phyloP scores from a whole-genome alignment of 2,113 vertebrate genomes.

The Raja brachyura region DNA sequence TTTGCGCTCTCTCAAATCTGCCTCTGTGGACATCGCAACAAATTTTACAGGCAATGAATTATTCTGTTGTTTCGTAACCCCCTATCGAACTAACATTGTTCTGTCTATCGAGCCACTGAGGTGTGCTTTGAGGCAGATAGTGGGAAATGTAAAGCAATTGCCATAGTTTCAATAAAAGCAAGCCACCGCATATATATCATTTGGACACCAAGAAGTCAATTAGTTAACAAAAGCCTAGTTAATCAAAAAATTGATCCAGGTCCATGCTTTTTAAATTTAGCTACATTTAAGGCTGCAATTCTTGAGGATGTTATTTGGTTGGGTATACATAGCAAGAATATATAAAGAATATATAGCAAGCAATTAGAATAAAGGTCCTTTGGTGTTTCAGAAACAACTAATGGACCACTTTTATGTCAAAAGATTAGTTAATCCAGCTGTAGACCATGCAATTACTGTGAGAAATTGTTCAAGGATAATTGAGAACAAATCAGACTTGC shows the following conservation, averaged over 20 bases:
- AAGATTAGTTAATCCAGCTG: conserved; percentile 13
- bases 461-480: conserved; percentile 10
- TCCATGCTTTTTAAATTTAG: neutral
- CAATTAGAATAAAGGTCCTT: neutral
- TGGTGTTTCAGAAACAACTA: conserved; percentile 2
- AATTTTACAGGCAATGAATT: neutral
- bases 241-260: conserved; percentile 15
- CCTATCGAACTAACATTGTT: neutral
- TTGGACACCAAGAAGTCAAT: neutral
- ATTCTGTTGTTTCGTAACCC: neutral
- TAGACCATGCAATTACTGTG: neutral
- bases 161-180: neutral
- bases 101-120: neutral
- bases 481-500: neutral
- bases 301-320: neutral
- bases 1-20: neutral
- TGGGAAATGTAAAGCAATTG: neutral
- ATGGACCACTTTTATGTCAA: conserved; percentile 3
- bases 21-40: neutral
- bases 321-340: neutral
- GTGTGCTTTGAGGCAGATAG: neutral
- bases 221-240: neutral
- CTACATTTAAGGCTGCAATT: neutral
- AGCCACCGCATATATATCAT: neutral
- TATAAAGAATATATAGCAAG: neutral